phyloP scores from a whole-genome alignment of 2,113 vertebrate genomes.

The Aepyceros melampus region DNA sequence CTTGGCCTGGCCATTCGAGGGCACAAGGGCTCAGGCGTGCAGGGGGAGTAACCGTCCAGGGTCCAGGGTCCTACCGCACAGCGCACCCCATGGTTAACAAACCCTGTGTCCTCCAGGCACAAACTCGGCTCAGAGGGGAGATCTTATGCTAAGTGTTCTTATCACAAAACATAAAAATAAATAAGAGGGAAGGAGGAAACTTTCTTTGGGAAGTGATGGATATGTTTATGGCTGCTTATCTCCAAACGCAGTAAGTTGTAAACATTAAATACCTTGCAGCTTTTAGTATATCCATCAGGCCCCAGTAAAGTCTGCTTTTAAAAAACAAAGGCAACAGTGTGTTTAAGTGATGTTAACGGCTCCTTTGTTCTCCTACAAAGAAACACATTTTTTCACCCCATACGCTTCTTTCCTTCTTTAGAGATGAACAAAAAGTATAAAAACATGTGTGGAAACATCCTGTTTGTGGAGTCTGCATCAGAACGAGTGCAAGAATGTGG shows the following conservation, averaged over 20 bases:
- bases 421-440: neutral
- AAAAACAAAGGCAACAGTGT: neutral
- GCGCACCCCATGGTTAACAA: accelerated
- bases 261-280: neutral
- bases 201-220: neutral
- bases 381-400: neutral
- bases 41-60: accelerated
- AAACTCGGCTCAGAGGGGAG: too few species aligned
- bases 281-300: too few species aligned
- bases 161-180: neutral
- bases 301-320: too few species aligned
- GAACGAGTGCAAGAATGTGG: neutral
- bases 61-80: accelerated
- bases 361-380: neutral
- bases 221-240: neutral
- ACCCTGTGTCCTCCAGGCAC: accelerated
- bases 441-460: neutral
- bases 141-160: neutral
- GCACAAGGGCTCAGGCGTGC: accelerated
- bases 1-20: accelerated
- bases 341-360: neutral
- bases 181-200: neutral
- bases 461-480: neutral
- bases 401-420: neutral
- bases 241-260: neutral